Base-by-base conservation (phyloP, 1,140 invertebrate species). In the Ceratosolen solmsi region DNA sequence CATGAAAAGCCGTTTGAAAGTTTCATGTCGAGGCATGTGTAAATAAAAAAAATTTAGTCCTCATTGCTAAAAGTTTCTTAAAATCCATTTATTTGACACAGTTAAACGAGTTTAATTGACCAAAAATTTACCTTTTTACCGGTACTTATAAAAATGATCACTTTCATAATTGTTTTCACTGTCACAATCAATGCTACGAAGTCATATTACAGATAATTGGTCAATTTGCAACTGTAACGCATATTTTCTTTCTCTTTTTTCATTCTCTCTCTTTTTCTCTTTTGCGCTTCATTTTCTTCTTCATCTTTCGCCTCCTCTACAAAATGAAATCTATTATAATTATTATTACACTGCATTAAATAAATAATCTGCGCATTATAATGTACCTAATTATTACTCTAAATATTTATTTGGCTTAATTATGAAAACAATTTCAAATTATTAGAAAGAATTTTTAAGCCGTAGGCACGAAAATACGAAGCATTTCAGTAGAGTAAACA, bases 1-100 rank as follows among this genome's bases (percentile, higher is more conserved):
- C 49, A 13, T n/a, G 51, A 72, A 72, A 58, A 79, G 63, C 51
- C 46, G 65, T 46, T 72, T 30, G 68, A 77, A 79, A 72, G 38
- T 72, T 58, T 79, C n/a, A 36, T 17, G 13, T 79, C 41, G 15
- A 2, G 54, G 27, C 5, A 46, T 56, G 54, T 25, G 5, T 71
- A 5, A 41, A 46, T 11, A 54, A 36, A 79, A 68, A 79, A 56
- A 38, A 56, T 71, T 30, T 36, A 68, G 22, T 71, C 58, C 8
- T 20, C 33, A 33, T 46, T 27, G 25, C 15, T 49, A 79, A 71
- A 41, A 33, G 51, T 20, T 38, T n/a, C 4, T 38, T 38, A 2
- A 8, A 68, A 38, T 17, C 25, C 11, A 36, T 65, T 65, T 20
- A 36, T 65, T 65, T 65, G 30, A 41, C 5, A 17, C 2, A 8